Percentiles rank a stretch among this genome's conserved stretches.
Evolutionary conservation across 1,140 invertebrate species (phyloP).

Genomic region (Bombus balteatus): DNA sequence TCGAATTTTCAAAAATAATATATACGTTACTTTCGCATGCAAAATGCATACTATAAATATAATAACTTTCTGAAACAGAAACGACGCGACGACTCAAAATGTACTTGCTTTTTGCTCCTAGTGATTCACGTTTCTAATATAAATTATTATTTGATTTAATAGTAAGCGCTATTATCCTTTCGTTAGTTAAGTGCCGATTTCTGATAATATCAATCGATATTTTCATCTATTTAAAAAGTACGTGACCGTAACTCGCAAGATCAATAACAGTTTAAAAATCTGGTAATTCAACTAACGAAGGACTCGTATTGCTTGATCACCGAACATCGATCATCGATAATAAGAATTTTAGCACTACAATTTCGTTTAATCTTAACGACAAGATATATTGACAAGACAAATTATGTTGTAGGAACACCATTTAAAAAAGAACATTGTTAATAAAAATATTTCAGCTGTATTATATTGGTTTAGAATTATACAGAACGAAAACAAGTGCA

Average conservation of each 20-base stretch:
- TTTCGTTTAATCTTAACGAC: too few species aligned
- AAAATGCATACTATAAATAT: background rate
- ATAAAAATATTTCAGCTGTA: background rate
- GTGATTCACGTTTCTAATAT: background rate
- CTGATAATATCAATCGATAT: too few species aligned
- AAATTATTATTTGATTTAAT: background rate
- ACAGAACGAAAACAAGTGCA: too few species aligned
- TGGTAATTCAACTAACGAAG: background rate
- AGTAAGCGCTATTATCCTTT: too few species aligned
- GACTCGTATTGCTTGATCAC: background rate
- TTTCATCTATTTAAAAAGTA: background rate
- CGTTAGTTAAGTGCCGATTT: too few species aligned
- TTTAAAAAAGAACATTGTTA: too few species aligned
- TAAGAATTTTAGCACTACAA: too few species aligned
- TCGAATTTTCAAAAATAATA: background rate
- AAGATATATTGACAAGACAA: too few species aligned
- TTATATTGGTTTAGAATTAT: background rate
- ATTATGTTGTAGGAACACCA: too few species aligned
- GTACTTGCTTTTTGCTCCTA: too few species aligned
- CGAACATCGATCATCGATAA: too few species aligned
- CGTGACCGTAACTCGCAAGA: background rate
- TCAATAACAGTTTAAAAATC: background rate
- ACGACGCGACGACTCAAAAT: background rate
- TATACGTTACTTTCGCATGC: too few species aligned
- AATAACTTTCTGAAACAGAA: background rate